A percentile compares a stretch with the other conserved stretches of the same genome.
These are phyloP conservation scores for Poeciliopsis paucimaculata DNA, from an alignment of 2,797 vertebrate species.

Conservation along the genomic window DNA sequence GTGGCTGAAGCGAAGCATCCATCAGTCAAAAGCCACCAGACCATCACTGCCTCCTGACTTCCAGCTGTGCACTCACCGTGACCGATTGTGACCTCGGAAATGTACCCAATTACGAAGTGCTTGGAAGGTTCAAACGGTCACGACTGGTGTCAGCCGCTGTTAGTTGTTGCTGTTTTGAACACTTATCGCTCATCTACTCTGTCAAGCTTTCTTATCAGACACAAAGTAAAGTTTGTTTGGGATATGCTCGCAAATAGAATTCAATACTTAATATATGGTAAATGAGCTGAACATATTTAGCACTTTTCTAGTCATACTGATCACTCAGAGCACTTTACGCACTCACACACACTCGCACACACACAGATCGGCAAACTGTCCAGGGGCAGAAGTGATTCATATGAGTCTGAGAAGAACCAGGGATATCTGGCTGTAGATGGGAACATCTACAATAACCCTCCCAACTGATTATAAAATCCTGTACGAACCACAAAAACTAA, in stretches of 20 bases:
- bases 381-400: neutral
- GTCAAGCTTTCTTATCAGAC: neutral
- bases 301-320: neutral
- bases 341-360: neutral
- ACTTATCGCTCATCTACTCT: conserved; percentile 22
- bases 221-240: neutral
- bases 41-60: conserved; percentile 36
- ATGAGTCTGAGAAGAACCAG: neutral
- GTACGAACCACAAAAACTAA: neutral
- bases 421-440: neutral
- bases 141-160: conserved; percentile 25
- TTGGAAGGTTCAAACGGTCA: conserved; percentile 53
- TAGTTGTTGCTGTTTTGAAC: conserved; percentile 27
- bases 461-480: neutral
- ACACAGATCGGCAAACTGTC: too few species aligned
- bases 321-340: neutral
- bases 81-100: conserved; percentile 60
- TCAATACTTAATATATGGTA: neutral
- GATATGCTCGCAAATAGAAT: neutral
- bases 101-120: conserved; percentile 57
- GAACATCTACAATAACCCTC: conserved; percentile 1
- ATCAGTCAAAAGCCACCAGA: conserved; percentile 55
- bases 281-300: neutral
- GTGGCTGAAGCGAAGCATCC: conserved; percentile 33
- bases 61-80: conserved; percentile 28